phyloP scores from a whole-genome alignment of 2,797 vertebrate genomes.

The Lophotriccus pileatus region DNA sequence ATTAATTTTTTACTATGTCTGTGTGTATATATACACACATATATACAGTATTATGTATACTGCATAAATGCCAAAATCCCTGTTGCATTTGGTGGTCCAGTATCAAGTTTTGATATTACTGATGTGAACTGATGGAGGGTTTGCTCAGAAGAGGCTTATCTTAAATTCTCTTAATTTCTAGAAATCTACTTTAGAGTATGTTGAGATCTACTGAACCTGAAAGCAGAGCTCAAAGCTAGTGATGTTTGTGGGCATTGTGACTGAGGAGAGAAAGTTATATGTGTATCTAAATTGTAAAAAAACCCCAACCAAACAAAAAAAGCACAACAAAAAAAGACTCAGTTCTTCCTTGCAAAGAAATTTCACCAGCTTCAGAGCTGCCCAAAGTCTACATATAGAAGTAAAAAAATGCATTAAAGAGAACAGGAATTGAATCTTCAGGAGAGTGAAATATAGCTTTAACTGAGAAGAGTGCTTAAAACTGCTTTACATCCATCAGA shows the following conservation, averaged over 20 bases:
- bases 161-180: background rate
- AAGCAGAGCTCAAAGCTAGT: background rate
- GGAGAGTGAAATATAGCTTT: background rate
- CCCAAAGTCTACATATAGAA: background rate
- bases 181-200: background rate
- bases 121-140: background rate
- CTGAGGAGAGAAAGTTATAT: background rate
- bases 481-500: background rate
- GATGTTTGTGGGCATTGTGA: background rate
- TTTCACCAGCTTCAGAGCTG: background rate
- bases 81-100: background rate
- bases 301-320: background rate
- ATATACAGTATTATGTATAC: too few relatives aligned
- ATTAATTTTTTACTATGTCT: background rate
- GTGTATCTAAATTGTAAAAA: background rate
- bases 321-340: accelerated
- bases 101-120: background rate
- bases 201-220: background rate
- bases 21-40: too few relatives aligned
- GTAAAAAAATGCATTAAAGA: background rate
- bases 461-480: background rate
- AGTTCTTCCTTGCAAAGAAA: background rate
- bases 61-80: background rate
- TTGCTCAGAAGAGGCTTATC: background rate
- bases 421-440: background rate